These are phyloP conservation scores for Hydropsyche betteni DNA, from an alignment of 2,888 invertebrate species.

Conservation along the genomic window DNA sequence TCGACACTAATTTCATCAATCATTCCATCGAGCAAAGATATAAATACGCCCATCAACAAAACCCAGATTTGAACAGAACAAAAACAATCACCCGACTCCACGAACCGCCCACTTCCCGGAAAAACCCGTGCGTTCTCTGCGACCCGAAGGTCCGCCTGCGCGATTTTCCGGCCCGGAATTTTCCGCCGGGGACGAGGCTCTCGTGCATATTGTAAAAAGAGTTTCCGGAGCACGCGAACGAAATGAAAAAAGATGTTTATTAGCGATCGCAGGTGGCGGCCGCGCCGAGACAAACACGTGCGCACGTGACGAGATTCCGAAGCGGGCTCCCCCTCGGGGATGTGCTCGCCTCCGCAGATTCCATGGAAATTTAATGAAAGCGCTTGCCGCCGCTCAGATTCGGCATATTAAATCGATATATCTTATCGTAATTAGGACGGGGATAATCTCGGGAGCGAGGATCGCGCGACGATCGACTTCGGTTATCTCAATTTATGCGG, in stretches of 20 bases:
- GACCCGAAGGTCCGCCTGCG: too few relatives aligned
- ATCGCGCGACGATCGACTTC: background rate
- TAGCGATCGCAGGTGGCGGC: slow-evolving; percentile 30
- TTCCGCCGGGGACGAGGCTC: too few relatives aligned
- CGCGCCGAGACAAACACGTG: slow-evolving; percentile 33
- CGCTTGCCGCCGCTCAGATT: background rate
- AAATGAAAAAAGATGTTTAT: slow-evolving; percentile 42
- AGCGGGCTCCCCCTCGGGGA: slow-evolving; percentile 3
- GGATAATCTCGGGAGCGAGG: background rate
- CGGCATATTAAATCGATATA: slow-evolving; percentile 17
- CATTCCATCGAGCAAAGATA: too few relatives aligned
- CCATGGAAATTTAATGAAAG: slow-evolving; percentile 39
- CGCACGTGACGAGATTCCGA: slow-evolving; percentile 33
- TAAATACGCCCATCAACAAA: too few relatives aligned
- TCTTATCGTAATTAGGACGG: slow-evolving; percentile 31
- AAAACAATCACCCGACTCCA: too few relatives aligned
- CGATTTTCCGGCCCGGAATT: too few relatives aligned
- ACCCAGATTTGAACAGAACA: too few relatives aligned
- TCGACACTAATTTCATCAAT: too few relatives aligned
- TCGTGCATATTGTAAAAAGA: slow-evolving; percentile 17
- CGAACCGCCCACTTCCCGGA: too few relatives aligned
- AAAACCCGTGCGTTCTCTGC: too few relatives aligned
- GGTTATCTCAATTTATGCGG: slow-evolving; percentile 1
- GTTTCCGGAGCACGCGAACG: slow-evolving; percentile 26
- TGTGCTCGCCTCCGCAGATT: background rate